These are phyloP conservation scores for Pachydiplax longipennis DNA, from an alignment of 2,888 invertebrate species.

Conservation along the genomic window DNA sequence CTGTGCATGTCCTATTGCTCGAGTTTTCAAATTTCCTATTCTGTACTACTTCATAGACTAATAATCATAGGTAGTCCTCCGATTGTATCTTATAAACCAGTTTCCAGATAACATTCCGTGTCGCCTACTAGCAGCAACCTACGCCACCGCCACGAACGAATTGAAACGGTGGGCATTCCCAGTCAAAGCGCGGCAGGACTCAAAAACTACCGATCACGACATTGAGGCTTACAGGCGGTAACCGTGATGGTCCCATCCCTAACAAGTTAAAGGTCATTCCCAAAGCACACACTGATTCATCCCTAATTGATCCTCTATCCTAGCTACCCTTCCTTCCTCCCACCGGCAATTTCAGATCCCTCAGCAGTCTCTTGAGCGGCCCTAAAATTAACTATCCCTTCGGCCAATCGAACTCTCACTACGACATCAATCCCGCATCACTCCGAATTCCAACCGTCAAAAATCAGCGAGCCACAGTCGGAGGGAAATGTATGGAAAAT, in stretches of 20 bases:
- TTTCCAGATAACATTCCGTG: no score
- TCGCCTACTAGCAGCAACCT: no score
- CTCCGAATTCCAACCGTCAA: neutral
- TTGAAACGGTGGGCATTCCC: no score
- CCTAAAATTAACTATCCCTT: conserved; percentile 35
- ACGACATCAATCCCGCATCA: neutral
- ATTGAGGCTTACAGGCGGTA: conserved; percentile 18
- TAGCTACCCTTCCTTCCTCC: neutral
- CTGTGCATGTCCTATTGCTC: no score
- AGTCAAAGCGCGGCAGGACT: no score
- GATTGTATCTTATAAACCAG: no score
- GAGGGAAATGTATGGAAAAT: neutral
- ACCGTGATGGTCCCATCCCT: conserved; percentile 1
- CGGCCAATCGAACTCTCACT: conserved; percentile 25
- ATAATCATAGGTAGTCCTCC: no score
- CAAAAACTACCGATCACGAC: conserved; percentile 12
- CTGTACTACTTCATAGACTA: no score
- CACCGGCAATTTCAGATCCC: neutral
- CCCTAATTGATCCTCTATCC: conserved; percentile 25
- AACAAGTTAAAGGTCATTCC: conserved; percentile 43
- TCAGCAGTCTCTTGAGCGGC: neutral
- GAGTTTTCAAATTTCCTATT: no score
- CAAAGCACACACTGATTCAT: conserved; percentile 16
- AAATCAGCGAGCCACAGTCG: neutral
- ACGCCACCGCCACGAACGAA: no score